These are phyloP conservation scores for Lottia scabra DNA, from an alignment of 2,888 invertebrate species.

Conservation along the genomic window DNA sequence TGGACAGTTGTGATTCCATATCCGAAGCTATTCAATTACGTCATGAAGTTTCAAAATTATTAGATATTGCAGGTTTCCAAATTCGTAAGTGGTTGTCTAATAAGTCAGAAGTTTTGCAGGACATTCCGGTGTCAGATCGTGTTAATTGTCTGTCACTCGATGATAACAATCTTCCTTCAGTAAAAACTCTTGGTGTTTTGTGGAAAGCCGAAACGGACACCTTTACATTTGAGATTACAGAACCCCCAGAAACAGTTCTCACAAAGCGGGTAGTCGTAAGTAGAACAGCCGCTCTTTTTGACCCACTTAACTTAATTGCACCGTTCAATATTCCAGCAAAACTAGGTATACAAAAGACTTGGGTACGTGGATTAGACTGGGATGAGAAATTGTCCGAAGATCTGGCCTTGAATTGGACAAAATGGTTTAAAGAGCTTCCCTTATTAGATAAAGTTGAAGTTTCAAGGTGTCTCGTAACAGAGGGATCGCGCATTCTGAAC, in stretches of 20 bases:
- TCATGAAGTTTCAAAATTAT: too few relatives aligned
- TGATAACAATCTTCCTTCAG: background rate
- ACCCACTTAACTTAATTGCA: background rate
- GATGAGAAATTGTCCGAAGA: background rate
- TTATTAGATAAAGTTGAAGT: background rate
- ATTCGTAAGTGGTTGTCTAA: background rate
- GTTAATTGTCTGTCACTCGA: background rate
- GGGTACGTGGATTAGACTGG: background rate
- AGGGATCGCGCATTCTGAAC: background rate
- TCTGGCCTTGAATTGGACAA: background rate
- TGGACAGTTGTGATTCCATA: background rate
- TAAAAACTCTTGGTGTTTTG: background rate
- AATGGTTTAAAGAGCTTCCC: background rate
- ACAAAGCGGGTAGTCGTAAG: background rate
- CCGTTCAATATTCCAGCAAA: background rate
- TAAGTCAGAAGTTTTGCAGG: background rate
- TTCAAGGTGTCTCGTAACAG: background rate
- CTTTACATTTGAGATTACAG: background rate
- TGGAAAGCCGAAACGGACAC: slow-evolving; percentile 8
- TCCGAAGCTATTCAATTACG: too few relatives aligned
- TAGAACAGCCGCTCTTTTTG: too few relatives aligned
- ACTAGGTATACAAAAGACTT: background rate
- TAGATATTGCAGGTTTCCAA: too few relatives aligned
- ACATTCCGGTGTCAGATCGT: background rate
- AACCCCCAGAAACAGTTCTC: background rate